Evolutionary conservation across 2,113 vertebrate species (phyloP), one percentile per base, ranked within the genome.

Genomic region (Aix galericulata): DNA sequence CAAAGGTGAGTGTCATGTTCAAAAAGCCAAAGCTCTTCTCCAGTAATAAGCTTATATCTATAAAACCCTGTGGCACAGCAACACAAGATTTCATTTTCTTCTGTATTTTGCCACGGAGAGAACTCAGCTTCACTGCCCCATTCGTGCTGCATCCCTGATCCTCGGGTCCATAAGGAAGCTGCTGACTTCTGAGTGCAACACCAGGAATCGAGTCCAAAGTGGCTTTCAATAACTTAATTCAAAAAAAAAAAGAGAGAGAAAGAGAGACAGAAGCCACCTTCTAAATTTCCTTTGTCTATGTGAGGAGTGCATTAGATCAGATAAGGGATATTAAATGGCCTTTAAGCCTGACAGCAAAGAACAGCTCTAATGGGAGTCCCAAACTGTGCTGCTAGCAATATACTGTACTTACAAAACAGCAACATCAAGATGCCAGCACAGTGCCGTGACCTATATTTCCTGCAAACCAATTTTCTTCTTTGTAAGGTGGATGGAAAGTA

Each of bases 391-490:
- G 94, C 92, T 86, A 96, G 97, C 97, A 96, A 97, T 97, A 95
- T 58, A 95, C 78, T 64, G 88, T 85, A 97, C 96, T 96, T 73
- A 95, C 83, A 97, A 94, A 97, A 93, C 92, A 89, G 93, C 67
- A 97, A 94, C 76, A 76, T 90, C 97, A 94, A 95, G 97, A 96
- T 91, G 96, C 94, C 60, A 68, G 77, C 97, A 92, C 94, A 73
- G 86, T 97, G 96, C 96, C 94, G 89, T 93, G 93, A 98, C 97
- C 98, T 97, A 96, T 96, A 97, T 97, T 97, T 96, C 97, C 96
- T 76, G 74, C 94, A 98, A 97, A 97, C 95, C 97, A 97, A 97
- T 98, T 97, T 98, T 97, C 96, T 97, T 96, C 96, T 89, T 96
- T 93, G 94, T 95, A 97, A 88, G 96, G 91, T 96, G 88, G 97